Base-by-base conservation (phyloP, 2,888 invertebrate species). In the Epinotia bilunana region DNA sequence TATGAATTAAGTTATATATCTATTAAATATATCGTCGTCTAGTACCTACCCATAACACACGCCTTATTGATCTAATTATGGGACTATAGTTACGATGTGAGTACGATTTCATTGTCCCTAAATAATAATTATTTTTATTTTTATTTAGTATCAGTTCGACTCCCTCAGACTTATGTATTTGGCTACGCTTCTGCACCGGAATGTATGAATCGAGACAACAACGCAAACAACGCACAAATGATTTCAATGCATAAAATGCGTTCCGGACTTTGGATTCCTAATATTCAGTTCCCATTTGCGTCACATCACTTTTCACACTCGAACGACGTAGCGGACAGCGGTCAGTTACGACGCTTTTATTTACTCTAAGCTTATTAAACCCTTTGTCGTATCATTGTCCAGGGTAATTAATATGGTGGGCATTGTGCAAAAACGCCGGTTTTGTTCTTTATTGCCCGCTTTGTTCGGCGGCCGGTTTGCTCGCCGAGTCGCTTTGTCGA, bases 351-450 rank as follows among this genome's bases (percentile, higher is more conserved):
- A 79, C 80, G 86, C 86, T 88, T 91, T 90, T 93, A 93, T 93
- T 93, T 92, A 91, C 91, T 88, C 81, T 88, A 90, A 92, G 90
- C 91, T 88, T 92, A 92, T 93, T 93, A 92, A 92, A 93, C 92
- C 93, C 92, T 86, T 90, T 90, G 90, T 90, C 80, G 80, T 76
- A 79, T 83, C 61, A 82, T 87, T 87, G 87, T 88, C 85, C 84
- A 89, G 90, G 92, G 93, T 93, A 93, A 94, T 94, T 93, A 94
- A 93, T 94, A 92, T 87, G 86, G 87, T 82, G 80, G 79, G 87
- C 82, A 91, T 94, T 93, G 91, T 93, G 92, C 91, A 82, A 90
- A 91, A 89, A 87, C 85, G 83, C 78, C 81, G 79, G 81, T 86
- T 88, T 92, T 93, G 93, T 94, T 88, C 91, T 84, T 84, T 82